Conservation (phyloP, 2,888 invertebrate genomes). For the Lepidocyrtoides sp. region DNA sequence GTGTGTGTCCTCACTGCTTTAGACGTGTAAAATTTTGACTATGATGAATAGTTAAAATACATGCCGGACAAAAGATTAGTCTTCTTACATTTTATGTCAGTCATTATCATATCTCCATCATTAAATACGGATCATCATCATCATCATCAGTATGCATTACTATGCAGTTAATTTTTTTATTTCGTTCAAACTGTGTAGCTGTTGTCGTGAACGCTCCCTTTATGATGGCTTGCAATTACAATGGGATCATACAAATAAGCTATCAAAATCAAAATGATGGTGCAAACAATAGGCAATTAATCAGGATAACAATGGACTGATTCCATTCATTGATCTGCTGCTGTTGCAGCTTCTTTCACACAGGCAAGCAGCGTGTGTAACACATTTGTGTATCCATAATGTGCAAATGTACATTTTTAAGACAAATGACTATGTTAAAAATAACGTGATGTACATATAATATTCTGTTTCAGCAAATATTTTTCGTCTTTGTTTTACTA, state of each 20-base stretch:
- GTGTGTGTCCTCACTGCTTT: no score
- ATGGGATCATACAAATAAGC: slow-evolving; percentile 70
- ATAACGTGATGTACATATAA: slow-evolving; percentile 10
- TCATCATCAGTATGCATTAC: no score
- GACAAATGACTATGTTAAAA: slow-evolving; percentile 2
- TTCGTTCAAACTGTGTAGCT: not conserved
- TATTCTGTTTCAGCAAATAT: not conserved
- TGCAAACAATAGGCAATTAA: slow-evolving; percentile 77
- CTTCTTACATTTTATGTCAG: no score
- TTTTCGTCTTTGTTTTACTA: not conserved
- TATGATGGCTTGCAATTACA: slow-evolving; percentile 57
- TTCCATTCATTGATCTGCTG: slow-evolving; percentile 24
- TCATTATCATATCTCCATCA: not conserved
- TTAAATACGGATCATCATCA: no score
- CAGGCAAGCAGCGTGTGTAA: not conserved
- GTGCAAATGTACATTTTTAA: slow-evolving; percentile 16
- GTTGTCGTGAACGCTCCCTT: slow-evolving; percentile 69
- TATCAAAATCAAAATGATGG: slow-evolving; percentile 63
- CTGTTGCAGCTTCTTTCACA: not conserved
- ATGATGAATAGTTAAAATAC: no score
- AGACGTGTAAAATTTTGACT: no score
- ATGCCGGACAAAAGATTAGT: no score
- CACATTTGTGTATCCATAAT: not conserved
- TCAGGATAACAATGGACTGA: slow-evolving; percentile 69
- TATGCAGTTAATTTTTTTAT: no score